Conservation (phyloP, 2,113 vertebrate species). For the Cyprinus carpio region DNA sequence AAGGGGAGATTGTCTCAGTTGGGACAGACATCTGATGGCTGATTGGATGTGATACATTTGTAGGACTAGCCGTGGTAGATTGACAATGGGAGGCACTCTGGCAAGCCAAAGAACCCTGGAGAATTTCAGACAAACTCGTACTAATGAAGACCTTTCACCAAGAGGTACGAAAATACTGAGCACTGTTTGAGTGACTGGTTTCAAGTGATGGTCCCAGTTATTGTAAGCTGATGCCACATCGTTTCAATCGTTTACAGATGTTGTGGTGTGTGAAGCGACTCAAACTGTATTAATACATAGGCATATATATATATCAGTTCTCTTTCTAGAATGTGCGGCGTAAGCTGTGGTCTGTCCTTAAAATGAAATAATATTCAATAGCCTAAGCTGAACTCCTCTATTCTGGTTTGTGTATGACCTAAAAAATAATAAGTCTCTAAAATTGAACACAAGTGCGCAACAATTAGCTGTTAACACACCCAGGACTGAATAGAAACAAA, state of each 20-base stretch:
- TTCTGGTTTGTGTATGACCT: neutral
- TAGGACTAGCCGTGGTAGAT: neutral
- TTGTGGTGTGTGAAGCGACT: neutral
- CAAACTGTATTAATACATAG: neutral
- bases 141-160: constrained; percentile 12
- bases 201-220: neutral
- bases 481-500: neutral
- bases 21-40: neutral
- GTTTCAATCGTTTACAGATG: neutral
- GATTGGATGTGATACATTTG: neutral
- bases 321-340: neutral
- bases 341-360: neutral
- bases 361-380: neutral
- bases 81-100: constrained; percentile 44
- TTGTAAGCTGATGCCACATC: neutral
- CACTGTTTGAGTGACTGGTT: neutral
- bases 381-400: neutral
- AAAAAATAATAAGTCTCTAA: neutral
- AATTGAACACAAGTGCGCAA: neutral
- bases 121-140: constrained; percentile 24
- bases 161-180: constrained; percentile 32
- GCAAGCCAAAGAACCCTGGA: constrained; percentile 26
- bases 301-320: neutral
- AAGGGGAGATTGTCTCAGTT: neutral
- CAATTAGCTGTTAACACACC: neutral